phyloP scores from a whole-genome alignment of 2,888 invertebrate genomes.

The Sycophila texana region DNA sequence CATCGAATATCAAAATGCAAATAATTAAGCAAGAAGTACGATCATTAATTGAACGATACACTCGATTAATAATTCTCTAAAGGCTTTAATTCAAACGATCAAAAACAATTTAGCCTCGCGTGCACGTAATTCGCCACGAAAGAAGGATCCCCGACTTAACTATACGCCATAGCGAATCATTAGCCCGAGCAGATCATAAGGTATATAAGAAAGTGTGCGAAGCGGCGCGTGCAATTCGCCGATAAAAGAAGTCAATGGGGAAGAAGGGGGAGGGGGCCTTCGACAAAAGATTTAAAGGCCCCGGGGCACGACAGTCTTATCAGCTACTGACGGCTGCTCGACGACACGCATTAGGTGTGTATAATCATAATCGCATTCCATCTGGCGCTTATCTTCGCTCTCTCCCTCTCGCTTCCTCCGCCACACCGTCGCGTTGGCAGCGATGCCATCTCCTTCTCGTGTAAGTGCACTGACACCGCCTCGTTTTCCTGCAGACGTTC shows the following conservation, averaged over 20 bases:
- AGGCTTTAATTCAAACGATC: no score
- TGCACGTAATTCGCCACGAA: no score
- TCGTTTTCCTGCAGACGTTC: not conserved
- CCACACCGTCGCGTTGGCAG: not conserved
- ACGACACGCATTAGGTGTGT: slow-evolving; percentile 2
- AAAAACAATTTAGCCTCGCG: no score
- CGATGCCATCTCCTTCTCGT: not conserved
- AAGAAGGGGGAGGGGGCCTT: not conserved
- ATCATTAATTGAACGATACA: no score
- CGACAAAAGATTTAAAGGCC: slow-evolving; percentile 53
- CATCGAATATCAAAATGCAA: no score
- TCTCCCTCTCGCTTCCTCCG: not conserved
- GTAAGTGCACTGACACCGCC: slow-evolving; percentile 19
- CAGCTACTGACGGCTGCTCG: not conserved
- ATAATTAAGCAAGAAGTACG: no score
- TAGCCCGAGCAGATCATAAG: no score
- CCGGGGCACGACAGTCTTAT: not conserved
- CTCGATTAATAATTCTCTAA: no score
- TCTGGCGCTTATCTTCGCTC: slow-evolving; percentile 38
- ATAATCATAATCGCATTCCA: slow-evolving; percentile 42
- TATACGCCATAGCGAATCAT: no score
- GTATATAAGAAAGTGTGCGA: not conserved
- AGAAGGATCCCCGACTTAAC: no score
- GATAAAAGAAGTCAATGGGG: no score
- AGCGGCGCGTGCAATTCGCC: not conserved